Base-by-base conservation (phyloP, 2,888 invertebrate species). In the Aradus depressus region DNA sequence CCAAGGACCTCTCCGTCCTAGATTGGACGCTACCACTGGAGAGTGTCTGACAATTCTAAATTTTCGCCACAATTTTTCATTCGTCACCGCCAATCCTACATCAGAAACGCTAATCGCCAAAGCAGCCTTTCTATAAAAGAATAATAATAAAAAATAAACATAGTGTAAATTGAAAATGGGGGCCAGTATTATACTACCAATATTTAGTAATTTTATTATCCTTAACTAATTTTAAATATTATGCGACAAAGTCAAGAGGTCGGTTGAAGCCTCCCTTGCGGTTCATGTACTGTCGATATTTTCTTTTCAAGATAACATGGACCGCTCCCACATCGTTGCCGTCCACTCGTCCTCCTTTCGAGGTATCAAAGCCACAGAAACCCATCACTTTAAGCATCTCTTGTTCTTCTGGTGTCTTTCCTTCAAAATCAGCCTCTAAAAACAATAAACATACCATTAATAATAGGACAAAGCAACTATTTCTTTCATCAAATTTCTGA, bases 281-380 rank as follows among this genome's bases (percentile, higher is more conserved):
- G 70, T 98, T 98, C 98, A 98, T 98, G 67, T 98, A 98, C 71
- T 98, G 97, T 62, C 96, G 81, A 68, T 95, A 96, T 71, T 95
- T 91, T 62, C 97, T 75, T 72, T 96, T 95, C 54, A 95, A 76
- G 57, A 93, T 91, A 52, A 96, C 90, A 67, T 96, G 95, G 57
- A 95, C 93, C 23, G 84, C 87, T n/a, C 92, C 93, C 49, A 81
- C 81, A 62, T 93, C 88, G 66, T 97, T 97, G 25, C 90, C 92
- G 1, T 85, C 83, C 0, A 97, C 93, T 71, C 89, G 88, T 70
- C 92, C 93, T 62, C 90, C 89, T 75, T 98, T 97, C 0, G 97
- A 96, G 0, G 90, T 81, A 66, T 95, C 89, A 68, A 98, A 98
- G 56, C 81, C 84, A 68, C 88, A 86, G 69, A 98, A 98, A 16